Evolutionary conservation across 2,113 vertebrate genomes (phyloP).

Genomic region (Antigone vipio): DNA sequence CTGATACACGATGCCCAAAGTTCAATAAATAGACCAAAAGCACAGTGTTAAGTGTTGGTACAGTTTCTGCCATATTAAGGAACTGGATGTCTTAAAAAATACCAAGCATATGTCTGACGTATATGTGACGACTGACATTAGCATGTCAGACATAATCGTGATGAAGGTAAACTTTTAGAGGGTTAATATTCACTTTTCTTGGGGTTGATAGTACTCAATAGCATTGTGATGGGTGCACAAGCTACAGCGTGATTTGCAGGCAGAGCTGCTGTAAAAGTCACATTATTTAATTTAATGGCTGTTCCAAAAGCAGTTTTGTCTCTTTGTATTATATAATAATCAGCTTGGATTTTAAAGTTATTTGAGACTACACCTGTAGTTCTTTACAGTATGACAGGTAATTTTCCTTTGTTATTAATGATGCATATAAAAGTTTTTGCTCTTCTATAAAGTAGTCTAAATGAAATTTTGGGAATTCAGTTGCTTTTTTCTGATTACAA

Average conservation of each 20-base stretch:
- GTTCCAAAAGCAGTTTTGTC: background rate
- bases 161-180: background rate
- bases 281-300: background rate
- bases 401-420: background rate
- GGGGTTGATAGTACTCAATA: background rate
- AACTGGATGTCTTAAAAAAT: background rate
- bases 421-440: background rate
- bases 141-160: background rate
- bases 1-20: background rate
- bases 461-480: background rate
- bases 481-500: background rate
- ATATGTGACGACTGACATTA: background rate
- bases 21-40: background rate
- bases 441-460: background rate
- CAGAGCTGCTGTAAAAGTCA: background rate
- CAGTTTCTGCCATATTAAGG: background rate
- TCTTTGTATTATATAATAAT: background rate
- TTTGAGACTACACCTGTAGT: background rate
- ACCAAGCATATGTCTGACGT: background rate
- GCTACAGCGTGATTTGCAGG: background rate
- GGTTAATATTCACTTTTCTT: background rate
- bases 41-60: background rate
- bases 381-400: background rate
- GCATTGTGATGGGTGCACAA: background rate
- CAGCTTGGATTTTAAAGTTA: background rate